phyloP scores from a whole-genome alignment of 2,113 vertebrate species.

The Chunga burmeisteri region DNA sequence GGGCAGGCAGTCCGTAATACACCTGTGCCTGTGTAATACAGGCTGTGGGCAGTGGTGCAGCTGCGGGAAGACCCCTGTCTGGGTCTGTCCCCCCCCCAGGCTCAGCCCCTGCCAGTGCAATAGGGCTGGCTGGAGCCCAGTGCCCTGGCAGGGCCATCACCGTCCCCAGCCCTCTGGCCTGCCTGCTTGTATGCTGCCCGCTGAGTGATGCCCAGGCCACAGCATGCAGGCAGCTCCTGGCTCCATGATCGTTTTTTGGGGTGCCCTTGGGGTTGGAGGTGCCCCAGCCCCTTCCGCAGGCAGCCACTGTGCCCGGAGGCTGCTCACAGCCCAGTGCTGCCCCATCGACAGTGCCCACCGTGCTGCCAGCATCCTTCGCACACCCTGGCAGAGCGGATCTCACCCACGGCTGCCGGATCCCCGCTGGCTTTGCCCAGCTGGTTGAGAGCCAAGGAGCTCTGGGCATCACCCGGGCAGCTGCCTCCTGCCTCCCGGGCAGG shows the following conservation, averaged over 20 bases:
- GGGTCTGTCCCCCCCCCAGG: not conserved
- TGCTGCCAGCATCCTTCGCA: not conserved
- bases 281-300: not conserved
- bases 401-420: not conserved
- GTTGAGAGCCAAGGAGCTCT: not conserved
- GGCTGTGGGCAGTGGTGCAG: not conserved
- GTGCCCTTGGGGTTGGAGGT: not conserved
- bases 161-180: not conserved
- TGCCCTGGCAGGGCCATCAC: not conserved
- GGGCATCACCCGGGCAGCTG: not conserved
- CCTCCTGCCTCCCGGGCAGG: not conserved
- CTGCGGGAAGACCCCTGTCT: fast-evolving
- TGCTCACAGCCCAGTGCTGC: not conserved
- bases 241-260: not conserved
- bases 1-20: not conserved
- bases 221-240: not conserved
- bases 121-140: not conserved
- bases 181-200: not conserved
- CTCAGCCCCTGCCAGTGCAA: not conserved
- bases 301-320: fast-evolving
- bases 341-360: not conserved
- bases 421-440: not conserved
- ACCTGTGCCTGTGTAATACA: fast-evolving
- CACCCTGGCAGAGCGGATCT: no score
- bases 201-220: not conserved